Percentiles rank a stretch among this genome's conserved stretches.
Conservation (phyloP, 1,140 invertebrate species). For the Drosophila erecta region DNA sequence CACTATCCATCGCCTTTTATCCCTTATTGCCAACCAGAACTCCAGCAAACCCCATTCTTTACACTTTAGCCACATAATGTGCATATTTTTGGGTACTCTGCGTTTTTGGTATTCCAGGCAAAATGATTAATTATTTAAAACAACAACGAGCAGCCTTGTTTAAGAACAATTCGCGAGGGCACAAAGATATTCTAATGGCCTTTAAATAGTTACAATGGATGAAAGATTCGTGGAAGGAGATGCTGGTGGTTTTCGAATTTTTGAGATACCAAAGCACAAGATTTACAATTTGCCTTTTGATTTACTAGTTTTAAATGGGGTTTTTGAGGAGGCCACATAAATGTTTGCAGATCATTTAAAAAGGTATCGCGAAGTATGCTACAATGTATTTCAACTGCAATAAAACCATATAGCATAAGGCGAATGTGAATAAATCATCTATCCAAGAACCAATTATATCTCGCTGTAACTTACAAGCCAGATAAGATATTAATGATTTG, state of each 20-base stretch:
- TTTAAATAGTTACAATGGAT: constrained; percentile 24
- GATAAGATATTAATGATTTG: constrained; percentile 51
- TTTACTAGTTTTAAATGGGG: not conserved
- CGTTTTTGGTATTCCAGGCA: constrained; percentile 63
- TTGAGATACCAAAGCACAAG: constrained; percentile 8
- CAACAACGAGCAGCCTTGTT: constrained; percentile 24
- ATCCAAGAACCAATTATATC: not conserved
- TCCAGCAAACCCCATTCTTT: constrained; percentile 17
- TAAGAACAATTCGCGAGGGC: constrained; percentile 33
- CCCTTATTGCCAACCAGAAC: not conserved
- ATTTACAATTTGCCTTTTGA: not conserved
- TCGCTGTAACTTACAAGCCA: not conserved
- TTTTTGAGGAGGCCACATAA: not conserved
- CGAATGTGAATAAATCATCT: not conserved
- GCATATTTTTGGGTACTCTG: constrained; percentile 65
- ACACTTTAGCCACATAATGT: constrained; percentile 65
- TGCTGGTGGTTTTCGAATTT: constrained; percentile 14
- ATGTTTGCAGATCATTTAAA: not conserved
- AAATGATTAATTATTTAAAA: constrained; percentile 80
- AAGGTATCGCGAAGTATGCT: not conserved
- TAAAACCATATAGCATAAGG: not conserved
- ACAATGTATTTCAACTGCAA: not conserved
- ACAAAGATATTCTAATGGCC: constrained; percentile 49
- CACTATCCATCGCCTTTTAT: constrained; percentile 4
- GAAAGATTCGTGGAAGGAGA: not conserved